These are phyloP conservation scores for Listronotus bonariensis DNA, from an alignment of 1,140 invertebrate genomes.

Conservation along the genomic window DNA sequence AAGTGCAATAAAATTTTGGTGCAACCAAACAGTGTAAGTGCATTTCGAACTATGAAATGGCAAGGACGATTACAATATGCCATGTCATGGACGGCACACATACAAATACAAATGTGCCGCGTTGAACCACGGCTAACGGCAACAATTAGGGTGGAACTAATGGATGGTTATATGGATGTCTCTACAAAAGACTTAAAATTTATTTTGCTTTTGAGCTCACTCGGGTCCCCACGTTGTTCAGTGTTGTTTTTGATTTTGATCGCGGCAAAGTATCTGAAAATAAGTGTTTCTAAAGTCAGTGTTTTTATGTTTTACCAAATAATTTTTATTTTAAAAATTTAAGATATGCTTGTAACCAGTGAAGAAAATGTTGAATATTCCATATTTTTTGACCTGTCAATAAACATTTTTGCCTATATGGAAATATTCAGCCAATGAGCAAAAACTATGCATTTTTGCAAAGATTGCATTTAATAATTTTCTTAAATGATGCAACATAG, in stretches of 20 bases:
- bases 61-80: constrained; percentile 43
- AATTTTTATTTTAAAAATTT: constrained; percentile 5
- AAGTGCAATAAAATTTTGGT: constrained; percentile 14
- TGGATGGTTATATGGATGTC: constrained; percentile 41
- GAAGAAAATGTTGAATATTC: too few species aligned
- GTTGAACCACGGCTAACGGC: constrained; percentile 39
- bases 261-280: constrained; percentile 46
- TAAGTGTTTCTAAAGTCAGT: constrained; percentile 18
- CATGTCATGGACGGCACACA: constrained; percentile 44
- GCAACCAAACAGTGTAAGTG: constrained; percentile 30
- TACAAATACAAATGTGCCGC: constrained; percentile 37
- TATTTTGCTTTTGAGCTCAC: constrained; percentile 53
- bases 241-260: constrained; percentile 69
- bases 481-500: too few species aligned
- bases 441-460: too few species aligned
- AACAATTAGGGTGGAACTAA: constrained; percentile 43
- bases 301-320: constrained; percentile 1
- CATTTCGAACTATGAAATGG: constrained; percentile 41
- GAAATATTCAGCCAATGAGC: too few species aligned
- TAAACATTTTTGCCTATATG: too few species aligned
- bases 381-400: too few species aligned
- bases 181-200: constrained; percentile 13
- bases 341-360: too few species aligned
- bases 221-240: constrained; percentile 65
- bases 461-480: too few species aligned